Base-by-base conservation (phyloP, 1,140 invertebrate species). In the Luehdorfia chinensis region DNA sequence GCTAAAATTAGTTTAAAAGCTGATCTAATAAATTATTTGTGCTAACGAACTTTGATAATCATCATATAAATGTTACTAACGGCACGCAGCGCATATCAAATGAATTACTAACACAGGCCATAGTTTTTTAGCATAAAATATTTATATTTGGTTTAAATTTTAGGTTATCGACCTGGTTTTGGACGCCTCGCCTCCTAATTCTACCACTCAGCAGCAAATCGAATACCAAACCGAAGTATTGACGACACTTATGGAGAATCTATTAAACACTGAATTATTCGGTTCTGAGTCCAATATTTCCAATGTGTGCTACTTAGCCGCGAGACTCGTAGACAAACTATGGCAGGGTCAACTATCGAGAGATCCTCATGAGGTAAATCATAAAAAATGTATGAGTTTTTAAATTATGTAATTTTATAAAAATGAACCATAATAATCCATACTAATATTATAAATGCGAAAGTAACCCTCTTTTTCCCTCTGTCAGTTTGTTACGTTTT, bases 211-310 rank as follows among this genome's bases (percentile, higher is more conserved):
- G 28, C 94, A 97, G 65, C 94, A 96, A 69, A 92, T 93, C 11
- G 92, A 94, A 62, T 98, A 96, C 79, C 96, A 98, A 87, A 98
- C 97, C 0, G 95, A 97, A 84, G 91, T 99, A 3, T 83, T 98
- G 34, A 94, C 94, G 0, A 94, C 94, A 11, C 75, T 98, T 4
- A 97, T 99, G 95, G 96, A 98, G 62, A 97, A 98, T 83, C 75
- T 99, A 4, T 78, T 98, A 43, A 95, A 95, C 14, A 96, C 95
- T 4, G 97, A 99, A 87, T 90, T 94, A 0, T 94, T 93, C 52
- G 94, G 94, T 9, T 93, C 93, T 27, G 91, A 91, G 6, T 92
- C 94, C 30, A 93, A 96, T 74, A 94, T 97, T 47, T 93, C 95
- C 0, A 98, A 97, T 87, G 95, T 98, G 0, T 98, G 97, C 71